Conservation (phyloP, 2,888 invertebrate genomes). For the Nomada fabriciana region DNA sequence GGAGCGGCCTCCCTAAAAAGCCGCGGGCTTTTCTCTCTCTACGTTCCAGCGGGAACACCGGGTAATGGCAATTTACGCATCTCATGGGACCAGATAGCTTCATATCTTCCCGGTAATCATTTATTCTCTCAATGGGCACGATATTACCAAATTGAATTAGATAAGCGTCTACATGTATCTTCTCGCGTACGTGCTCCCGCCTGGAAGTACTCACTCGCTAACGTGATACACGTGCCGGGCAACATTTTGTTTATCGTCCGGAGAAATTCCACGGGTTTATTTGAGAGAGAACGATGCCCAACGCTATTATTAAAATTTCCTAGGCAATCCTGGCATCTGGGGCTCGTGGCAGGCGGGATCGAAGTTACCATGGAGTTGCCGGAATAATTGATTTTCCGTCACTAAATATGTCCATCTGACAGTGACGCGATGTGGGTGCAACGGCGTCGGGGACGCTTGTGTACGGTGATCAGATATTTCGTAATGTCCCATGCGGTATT, state of each 20-base stretch:
- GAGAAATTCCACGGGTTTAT: background rate
- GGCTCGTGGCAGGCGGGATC: too few species aligned
- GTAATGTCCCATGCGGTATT: conserved; percentile 55
- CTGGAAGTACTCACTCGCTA: conserved; percentile 38
- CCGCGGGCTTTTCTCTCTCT: conserved; percentile 65
- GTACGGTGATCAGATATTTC: conserved; percentile 38
- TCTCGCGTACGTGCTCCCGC: conserved; percentile 65
- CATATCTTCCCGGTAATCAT: conserved; percentile 83
- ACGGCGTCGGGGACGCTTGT: conserved; percentile 41
- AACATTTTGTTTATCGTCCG: background rate
- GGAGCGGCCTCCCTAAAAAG: conserved; percentile 65
- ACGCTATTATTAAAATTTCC: conserved; percentile 37
- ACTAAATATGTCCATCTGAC: conserved; percentile 81
- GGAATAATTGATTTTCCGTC: conserved; percentile 79
- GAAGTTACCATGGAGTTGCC: background rate
- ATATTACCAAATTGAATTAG: conserved; percentile 84
- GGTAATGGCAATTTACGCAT: conserved; percentile 84
- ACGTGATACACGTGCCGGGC: background rate
- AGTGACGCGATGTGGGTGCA: conserved; percentile 49
- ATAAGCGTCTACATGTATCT: conserved; percentile 80
- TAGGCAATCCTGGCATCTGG: too few species aligned
- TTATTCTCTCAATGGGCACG: conserved; percentile 83
- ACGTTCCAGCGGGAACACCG: conserved; percentile 54
- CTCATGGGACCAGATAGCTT: conserved; percentile 84
- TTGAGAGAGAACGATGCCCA: background rate